Percentiles rank a stretch among this genome's conserved stretches.
These are phyloP conservation scores for Chelonoidis abingdonii DNA, from an alignment of 2,113 vertebrate genomes.

Conservation along the genomic window DNA sequence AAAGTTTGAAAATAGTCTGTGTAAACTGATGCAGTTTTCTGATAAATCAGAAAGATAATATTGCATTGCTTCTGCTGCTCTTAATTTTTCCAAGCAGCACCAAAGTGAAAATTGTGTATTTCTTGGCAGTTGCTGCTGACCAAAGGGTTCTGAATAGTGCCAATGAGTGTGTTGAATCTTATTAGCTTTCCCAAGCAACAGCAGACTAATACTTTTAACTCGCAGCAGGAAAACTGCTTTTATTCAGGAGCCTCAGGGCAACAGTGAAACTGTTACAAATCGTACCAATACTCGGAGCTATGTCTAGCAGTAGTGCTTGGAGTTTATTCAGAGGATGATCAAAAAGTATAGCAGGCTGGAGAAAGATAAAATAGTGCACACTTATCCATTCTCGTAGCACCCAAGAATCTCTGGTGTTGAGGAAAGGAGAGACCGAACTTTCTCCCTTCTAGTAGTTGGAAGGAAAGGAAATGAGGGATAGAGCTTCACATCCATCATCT, in stretches of 20 bases:
- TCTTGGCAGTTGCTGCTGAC: background rate
- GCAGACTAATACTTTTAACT: background rate
- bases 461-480: background rate
- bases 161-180: accelerated
- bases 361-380: background rate
- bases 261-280: background rate
- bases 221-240: background rate
- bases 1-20: background rate
- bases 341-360: background rate
- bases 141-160: background rate
- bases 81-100: background rate
- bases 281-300: background rate
- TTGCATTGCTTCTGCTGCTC: background rate
- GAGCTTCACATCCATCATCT: background rate
- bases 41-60: background rate
- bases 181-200: background rate
- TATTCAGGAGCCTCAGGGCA: background rate
- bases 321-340: background rate
- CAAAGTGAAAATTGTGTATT: background rate
- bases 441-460: background rate
- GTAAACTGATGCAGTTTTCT: background rate
- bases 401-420: background rate
- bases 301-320: background rate
- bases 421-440: background rate
- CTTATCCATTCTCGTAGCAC: background rate